Base-by-base conservation (phyloP, 2,797 vertebrate genomes). In the Pantherophis alleghaniensis region DNA sequence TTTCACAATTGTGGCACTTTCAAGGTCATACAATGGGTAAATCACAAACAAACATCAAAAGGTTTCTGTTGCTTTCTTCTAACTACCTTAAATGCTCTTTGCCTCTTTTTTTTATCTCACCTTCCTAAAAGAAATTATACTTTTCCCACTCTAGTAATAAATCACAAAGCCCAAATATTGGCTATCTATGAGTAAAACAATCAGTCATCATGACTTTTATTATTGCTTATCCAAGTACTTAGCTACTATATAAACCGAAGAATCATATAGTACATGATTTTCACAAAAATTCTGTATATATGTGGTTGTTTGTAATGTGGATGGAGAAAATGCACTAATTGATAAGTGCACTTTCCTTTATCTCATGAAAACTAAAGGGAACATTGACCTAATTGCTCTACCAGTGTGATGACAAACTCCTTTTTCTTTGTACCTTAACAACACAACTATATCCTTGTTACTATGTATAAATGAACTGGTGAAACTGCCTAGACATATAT, bases 121-220 rank as follows among this genome's bases (percentile, higher is more conserved):
- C 16, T 90, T 87, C 59, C 79, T 87, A 87, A 69, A 93, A 86
- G 47, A 83, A 90, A 90, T 90, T 66, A 93, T 90, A 87, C 86
- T 86, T 83, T 86, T 61, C 28, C 83, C 51, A 28, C 24, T 69
- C 86, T 42, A 90, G 89, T 66, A 53, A 93, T 93, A 87, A 93
- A 90, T 90, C 79, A 90, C 66, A 53, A 93, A 86, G 32, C 51
- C 89, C 51, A 90, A 90, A 66, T 86, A 90, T 92, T 86, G 86
- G 79, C 56, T 60, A n/a, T 28, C 57, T 53, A 66, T n/a, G 51
- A 86, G 24, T 66, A 55, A 56, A 51, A 28, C 47, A 32, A 90
- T 93, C 51, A 63, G 92, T 93, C 92, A 93, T 87, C 86, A 37
- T 87, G 89, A 69, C 53, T 93, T 93, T 61, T 89, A 87, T 90